These are phyloP conservation scores for Lycophotia porphyrea DNA, from an alignment of 2,888 invertebrate species.

Conservation along the genomic window DNA sequence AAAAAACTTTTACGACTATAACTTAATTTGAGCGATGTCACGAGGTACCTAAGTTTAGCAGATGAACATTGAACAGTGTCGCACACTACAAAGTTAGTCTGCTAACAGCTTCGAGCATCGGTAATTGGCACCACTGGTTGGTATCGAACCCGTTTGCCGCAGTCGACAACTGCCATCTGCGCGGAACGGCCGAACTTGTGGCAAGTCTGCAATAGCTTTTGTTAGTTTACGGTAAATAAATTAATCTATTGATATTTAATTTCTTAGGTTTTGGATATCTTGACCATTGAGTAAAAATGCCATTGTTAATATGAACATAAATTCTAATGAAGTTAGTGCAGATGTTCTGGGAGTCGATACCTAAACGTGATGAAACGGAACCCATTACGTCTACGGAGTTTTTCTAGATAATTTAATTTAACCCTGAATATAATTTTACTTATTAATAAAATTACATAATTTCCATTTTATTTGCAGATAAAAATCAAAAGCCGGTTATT, in stretches of 20 bases:
- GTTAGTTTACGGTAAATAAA: conserved; percentile 4
- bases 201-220: conserved; percentile 1
- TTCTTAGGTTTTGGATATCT: background rate
- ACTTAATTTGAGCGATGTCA: background rate
- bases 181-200: conserved; percentile 44
- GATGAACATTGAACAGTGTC: conserved; percentile 2
- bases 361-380: background rate
- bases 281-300: background rate
- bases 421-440: background rate
- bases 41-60: background rate
- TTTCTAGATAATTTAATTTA: background rate
- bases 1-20: conserved; percentile 7
- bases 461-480: background rate
- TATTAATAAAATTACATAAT: background rate
- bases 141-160: conserved; percentile 33
- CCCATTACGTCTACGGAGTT: background rate
- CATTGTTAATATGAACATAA: background rate
- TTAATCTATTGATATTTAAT: background rate
- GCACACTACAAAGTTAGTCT: conserved; percentile 30
- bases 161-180: conserved; percentile 38
- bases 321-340: background rate
- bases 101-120: conserved; percentile 12
- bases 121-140: conserved; percentile 34
- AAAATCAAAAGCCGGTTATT: background rate
- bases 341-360: background rate